A percentile compares a stretch with the other conserved stretches of the same genome.
These are phyloP conservation scores for Cheilinus undulatus DNA, from an alignment of 2,113 vertebrate genomes.

Conservation along the genomic window DNA sequence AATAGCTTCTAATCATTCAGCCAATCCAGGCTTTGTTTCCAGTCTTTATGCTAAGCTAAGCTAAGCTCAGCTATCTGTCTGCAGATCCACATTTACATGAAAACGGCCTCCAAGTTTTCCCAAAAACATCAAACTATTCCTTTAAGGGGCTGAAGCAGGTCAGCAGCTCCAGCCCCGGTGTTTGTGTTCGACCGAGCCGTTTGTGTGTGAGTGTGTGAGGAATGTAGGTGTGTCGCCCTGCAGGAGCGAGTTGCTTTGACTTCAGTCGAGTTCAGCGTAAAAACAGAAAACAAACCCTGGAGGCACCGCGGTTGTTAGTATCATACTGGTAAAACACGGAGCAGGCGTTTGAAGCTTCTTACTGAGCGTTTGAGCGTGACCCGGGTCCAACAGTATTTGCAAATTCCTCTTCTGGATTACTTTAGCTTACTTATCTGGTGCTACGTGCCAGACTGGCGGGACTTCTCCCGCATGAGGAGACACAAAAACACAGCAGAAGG, in stretches of 20 bases:
- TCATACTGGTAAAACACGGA: conserved; percentile 7
- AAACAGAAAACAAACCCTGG: conserved; percentile 52
- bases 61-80: not conserved
- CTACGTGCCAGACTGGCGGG: conserved; percentile 21
- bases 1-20: too few relatives aligned
- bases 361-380: too few relatives aligned
- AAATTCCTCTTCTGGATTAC: conserved; percentile 7
- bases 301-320: conserved; percentile 34
- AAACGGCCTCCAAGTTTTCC: not conserved
- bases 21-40: not conserved
- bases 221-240: conserved; percentile 53
- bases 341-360: conserved; percentile 13
- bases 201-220: conserved; percentile 20
- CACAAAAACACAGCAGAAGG: not conserved
- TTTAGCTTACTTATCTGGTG: conserved; percentile 1
- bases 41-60: conserved; percentile 39
- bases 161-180: not conserved
- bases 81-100: not conserved
- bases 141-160: not conserved
- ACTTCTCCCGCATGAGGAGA: conserved; percentile 7
- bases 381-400: conserved; percentile 25
- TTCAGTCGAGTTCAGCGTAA: conserved; percentile 38
- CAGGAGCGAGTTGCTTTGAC: conserved; percentile 27
- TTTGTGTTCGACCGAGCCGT: not conserved
- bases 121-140: not conserved